Evolutionary conservation across 2,888 invertebrate genomes (phyloP), one percentile per base, ranked within the genome.

Genomic region (Anodontia alba): DNA sequence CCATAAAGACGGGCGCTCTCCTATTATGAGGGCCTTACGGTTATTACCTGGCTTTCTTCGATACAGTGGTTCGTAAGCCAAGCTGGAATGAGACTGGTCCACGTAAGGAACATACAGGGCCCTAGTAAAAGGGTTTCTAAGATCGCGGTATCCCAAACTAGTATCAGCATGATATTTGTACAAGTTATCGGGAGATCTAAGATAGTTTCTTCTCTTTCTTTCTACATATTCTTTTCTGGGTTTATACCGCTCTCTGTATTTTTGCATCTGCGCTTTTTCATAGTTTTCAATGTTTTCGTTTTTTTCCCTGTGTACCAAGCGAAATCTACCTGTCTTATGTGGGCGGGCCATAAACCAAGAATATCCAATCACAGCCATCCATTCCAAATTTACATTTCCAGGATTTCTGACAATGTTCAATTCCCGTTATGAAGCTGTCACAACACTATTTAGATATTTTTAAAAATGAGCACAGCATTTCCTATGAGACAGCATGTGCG

Each of bases 1-100:
- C 82, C 80, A 82, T 43, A 87, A 51, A 20, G 84, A 76, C 33
- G 77, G 77, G 33, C 80, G 62, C 49, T 84, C 82, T 3, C 84
- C 84, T 23, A 87, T 84, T 20, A 85, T 82, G 82, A 85, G 82
- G 1, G 74, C 85, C 57, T 85, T 85, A 29, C 78, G 73, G 12
- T 54, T 36, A 29, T 73, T 66, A 12, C 36, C 46, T 3, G 33
- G 57, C 20, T 43, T 42, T 3, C 68, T 46, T 0, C 43, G 54
- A 42, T 72, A 78, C 33, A 78, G 33, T 23, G 73, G 69, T 23
- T 76, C 77, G 46, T 77, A 77, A 57, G 73, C 79, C 33, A 79
- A 70, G 7, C 73, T 70, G 15, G 71, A 69, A 1, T 38, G 54
- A 33, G 51, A 46, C 46, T 69, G 54, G 15, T 75, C 29, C 12